These are phyloP conservation scores for Smithornis capensis DNA, from an alignment of 2,113 vertebrate genomes.

Conservation along the genomic window DNA sequence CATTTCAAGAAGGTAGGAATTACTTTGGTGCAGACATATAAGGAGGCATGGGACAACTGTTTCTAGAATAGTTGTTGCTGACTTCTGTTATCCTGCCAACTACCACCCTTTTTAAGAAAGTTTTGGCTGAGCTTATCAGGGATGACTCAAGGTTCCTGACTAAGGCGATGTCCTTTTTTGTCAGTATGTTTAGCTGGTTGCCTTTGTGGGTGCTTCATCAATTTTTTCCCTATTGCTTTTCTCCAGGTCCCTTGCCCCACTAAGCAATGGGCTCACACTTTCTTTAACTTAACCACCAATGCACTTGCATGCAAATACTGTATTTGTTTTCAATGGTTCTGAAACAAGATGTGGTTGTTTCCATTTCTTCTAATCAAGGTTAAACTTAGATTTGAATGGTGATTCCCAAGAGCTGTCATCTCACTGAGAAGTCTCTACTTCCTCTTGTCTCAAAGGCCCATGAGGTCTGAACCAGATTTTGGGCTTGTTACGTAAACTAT, in stretches of 20 bases:
- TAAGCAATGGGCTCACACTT: background rate
- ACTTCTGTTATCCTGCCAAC: background rate
- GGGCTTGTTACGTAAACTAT: background rate
- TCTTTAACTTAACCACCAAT: background rate
- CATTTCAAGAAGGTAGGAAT: background rate
- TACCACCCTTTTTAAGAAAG: background rate
- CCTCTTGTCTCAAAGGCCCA: background rate
- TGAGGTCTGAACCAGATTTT: background rate
- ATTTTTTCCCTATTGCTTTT: background rate
- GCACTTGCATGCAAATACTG: background rate
- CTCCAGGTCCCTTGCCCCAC: background rate
- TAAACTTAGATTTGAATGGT: background rate
- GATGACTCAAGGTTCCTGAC: background rate
- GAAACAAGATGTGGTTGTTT: background rate
- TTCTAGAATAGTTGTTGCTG: background rate
- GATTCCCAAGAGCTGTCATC: background rate
- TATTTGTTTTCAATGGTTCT: background rate
- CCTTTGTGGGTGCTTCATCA: background rate
- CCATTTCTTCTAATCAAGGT: background rate
- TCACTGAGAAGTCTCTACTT: background rate
- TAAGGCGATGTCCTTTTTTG: background rate
- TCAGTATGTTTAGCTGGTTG: background rate
- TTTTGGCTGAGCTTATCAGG: background rate
- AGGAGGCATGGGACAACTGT: background rate
- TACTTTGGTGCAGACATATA: background rate